Evolutionary conservation across 1,140 invertebrate species (phyloP).

Genomic region (Drosophila ercepeae): DNA sequence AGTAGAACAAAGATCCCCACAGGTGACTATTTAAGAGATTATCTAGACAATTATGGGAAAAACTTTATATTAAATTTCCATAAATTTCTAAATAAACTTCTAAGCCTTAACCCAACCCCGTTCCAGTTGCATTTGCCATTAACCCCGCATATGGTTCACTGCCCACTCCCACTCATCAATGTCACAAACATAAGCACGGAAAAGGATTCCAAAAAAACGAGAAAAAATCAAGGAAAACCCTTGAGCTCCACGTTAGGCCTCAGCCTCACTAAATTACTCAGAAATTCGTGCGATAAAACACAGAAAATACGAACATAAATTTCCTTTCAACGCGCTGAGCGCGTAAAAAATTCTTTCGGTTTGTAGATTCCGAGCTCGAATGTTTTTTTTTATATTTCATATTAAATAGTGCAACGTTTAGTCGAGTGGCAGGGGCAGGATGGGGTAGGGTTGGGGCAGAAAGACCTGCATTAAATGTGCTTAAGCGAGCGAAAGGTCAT

Average conservation of each 20-base stretch:
- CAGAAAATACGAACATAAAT: slow-evolving; percentile 47
- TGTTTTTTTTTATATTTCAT: slow-evolving; percentile 9
- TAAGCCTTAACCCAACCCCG: not conserved
- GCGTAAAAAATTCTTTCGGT: slow-evolving; percentile 43
- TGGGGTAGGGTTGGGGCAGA: not conserved
- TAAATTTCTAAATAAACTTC: not conserved
- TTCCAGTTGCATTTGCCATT: slow-evolving; percentile 19
- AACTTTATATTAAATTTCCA: not conserved
- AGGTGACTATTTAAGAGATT: too few relatives aligned
- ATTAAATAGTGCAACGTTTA: slow-evolving; percentile 38
- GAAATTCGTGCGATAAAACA: slow-evolving; percentile 62
- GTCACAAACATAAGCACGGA: slow-evolving; percentile 40
- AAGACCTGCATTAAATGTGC: slow-evolving; percentile 42
- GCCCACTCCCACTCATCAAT: slow-evolving; percentile 39
- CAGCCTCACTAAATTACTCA: slow-evolving; percentile 47
- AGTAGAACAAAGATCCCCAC: slow-evolving; percentile 38
- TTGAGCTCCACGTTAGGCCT: slow-evolving; percentile 4
- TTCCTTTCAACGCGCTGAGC: slow-evolving; percentile 41
- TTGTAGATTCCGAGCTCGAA: slow-evolving; percentile 43
- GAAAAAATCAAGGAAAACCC: slow-evolving; percentile 28
- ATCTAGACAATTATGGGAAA: too few relatives aligned
- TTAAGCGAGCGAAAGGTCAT: slow-evolving; percentile 67
- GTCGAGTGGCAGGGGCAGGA: too few relatives aligned
- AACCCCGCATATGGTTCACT: slow-evolving; percentile 25
- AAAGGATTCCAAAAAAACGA: not conserved